Conservation (phyloP, 2,888 invertebrate species). For the Entomobrya proxima region DNA sequence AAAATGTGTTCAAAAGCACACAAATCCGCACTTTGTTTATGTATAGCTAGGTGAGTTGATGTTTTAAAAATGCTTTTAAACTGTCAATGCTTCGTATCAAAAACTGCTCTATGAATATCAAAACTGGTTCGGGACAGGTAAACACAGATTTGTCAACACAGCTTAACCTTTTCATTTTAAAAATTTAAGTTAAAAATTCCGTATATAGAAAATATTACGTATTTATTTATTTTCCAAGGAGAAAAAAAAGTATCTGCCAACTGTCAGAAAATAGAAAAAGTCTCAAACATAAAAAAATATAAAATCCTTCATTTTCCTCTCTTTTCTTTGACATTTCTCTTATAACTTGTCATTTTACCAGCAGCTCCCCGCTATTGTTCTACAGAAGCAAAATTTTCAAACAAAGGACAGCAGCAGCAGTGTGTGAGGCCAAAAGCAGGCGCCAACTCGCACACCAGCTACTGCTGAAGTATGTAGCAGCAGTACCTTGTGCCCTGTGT, state of each 20-base stretch:
- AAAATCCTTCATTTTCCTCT: conserved; percentile 5
- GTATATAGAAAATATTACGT: no score
- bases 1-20: no score
- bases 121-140: no score
- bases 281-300: neutral
- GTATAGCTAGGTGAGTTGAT: no score
- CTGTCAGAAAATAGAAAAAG: conserved; percentile 6
- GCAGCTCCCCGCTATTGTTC: neutral
- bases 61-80: no score
- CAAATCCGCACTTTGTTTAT: no score
- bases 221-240: neutral
- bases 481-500: neutral
- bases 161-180: no score
- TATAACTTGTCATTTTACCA: neutral
- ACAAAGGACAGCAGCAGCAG: neutral
- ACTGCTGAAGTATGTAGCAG: no score
- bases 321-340: conserved; percentile 23
- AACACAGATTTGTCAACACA: no score
- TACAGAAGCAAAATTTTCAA: neutral
- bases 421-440: neutral
- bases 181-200: no score
- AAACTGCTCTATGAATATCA: no score
- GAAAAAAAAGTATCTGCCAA: conserved; percentile 20
- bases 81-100: no score
- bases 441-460: neutral